Conservation (phyloP, 2,888 invertebrate species). For the Pandemis heparana region DNA sequence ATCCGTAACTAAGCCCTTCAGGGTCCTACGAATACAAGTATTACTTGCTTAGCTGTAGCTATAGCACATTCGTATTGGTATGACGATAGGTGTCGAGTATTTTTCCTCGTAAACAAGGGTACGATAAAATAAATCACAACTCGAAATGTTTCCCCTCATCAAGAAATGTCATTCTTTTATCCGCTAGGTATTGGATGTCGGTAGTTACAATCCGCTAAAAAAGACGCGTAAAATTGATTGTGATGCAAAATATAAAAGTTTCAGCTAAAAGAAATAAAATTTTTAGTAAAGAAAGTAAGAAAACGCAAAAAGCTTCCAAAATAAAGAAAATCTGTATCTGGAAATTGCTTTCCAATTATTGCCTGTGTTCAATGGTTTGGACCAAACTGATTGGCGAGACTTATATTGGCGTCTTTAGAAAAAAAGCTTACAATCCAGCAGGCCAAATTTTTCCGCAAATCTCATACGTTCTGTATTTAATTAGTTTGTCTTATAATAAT, state of each 20-base stretch:
- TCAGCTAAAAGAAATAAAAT: background rate
- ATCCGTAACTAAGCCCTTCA: constrained; percentile 20
- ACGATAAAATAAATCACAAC: constrained; percentile 34
- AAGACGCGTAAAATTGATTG: constrained; percentile 8
- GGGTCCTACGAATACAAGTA: constrained; percentile 22
- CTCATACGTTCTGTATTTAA: too few relatives aligned
- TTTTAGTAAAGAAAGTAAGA: background rate
- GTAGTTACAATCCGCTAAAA: constrained; percentile 18
- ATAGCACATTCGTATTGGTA: background rate
- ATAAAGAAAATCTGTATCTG: constrained; percentile 13
- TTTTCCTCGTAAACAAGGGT: constrained; percentile 39
- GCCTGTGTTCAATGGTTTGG: constrained; percentile 22
- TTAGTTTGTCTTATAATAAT: background rate
- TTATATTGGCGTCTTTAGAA: background rate
- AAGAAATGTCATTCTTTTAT: constrained; percentile 26
- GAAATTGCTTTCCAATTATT: constrained; percentile 27
- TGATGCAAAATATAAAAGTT: constrained; percentile 1
- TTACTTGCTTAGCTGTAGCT: constrained; percentile 11
- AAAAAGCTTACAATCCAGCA: background rate
- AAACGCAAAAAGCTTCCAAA: constrained; percentile 15
- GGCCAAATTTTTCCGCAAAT: background rate
- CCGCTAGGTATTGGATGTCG: constrained; percentile 21
- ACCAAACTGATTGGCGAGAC: constrained; percentile 13
- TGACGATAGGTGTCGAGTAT: constrained; percentile 31
- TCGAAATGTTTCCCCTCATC: constrained; percentile 35